A percentile compares a stretch with the other conserved stretches of the same genome.
Conservation (phyloP, 1,140 invertebrate species). For the Trachymyrmex septentrionalis region DNA sequence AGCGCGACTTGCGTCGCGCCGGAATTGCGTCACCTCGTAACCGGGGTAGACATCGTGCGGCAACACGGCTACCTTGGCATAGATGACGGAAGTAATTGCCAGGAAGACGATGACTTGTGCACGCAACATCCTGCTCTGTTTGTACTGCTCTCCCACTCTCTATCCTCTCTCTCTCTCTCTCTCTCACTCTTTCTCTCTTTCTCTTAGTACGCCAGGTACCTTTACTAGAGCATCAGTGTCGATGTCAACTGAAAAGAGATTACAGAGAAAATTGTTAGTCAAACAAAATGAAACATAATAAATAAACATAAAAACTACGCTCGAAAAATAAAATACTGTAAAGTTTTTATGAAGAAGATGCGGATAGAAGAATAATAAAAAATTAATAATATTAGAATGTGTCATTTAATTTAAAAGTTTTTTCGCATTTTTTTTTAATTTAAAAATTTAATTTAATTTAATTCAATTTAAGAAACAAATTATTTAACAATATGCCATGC, state of each 20-base stretch:
- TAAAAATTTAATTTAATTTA: no score
- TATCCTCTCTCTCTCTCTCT: slow-evolving; percentile 32
- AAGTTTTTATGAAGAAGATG: background rate
- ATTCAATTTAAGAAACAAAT: background rate
- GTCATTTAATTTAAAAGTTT: background rate
- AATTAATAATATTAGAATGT: background rate
- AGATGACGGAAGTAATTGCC: slow-evolving; percentile 62
- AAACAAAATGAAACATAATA: background rate
- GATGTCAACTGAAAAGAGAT: slow-evolving; percentile 53
- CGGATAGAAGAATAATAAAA: background rate
- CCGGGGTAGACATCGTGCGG: slow-evolving; percentile 95
- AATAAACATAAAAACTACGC: background rate
- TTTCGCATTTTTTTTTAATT: background rate
- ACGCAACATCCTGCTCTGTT: slow-evolving; percentile 66
- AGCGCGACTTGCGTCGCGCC: slow-evolving; percentile 81
- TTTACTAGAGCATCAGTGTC: slow-evolving; percentile 72
- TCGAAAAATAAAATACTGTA: background rate
- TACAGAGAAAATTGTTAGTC: background rate
- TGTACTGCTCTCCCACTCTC: slow-evolving; percentile 51
- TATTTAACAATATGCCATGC: background rate
- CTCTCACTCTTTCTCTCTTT: background rate
- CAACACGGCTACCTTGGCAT: slow-evolving; percentile 87
- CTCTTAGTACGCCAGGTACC: slow-evolving; percentile 41
- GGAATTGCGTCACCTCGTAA: slow-evolving; percentile 93
- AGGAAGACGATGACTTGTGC: slow-evolving; percentile 58